Base-by-base conservation (phyloP, 2,113 vertebrate species). In the Xenopus laevis region DNA sequence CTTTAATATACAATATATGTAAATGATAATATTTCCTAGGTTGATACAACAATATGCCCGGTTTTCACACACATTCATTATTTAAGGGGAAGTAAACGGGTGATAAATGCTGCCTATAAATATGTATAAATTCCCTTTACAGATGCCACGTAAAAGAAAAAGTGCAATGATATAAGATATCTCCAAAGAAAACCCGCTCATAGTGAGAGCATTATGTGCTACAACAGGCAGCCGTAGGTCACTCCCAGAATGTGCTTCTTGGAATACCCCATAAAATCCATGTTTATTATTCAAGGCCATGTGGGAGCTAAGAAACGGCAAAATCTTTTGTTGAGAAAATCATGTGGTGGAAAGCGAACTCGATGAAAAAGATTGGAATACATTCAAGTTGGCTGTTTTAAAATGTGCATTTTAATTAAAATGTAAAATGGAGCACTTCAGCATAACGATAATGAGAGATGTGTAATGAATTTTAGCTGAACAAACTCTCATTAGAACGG, bases 331-430 rank as follows among this genome's bases (percentile, higher is more conserved):
- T 77, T 77, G 64, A 77, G 70, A 77, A 77, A 77, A 70, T 68
- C 74, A 70, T 70, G 60, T 16, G 17, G 60, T 61, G 47, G 59
- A 68, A 55, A 77, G 74, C 58, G 53, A 77, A 77, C 47, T 68
- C 57, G 53, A 57, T 63, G 59, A 64, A 64, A 77, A 64, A 77
- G 66, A 57, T 47, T 70, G 59, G 66, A 69, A 69, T 70, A 68
- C 66, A 64, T 77, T 69, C 66, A 77, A 77, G 66, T 70, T 77
- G 67, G 74, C 74, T 64, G 74, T 7, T 75, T 87, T 84, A 53
- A 85, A 84, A 83, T 80, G 79, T 82, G 79, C 77, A 82, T 89
- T 85, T 87, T 85, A 87, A 87, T 88, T 84, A 84, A 80, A 81
- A 61, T 82, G 83, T 77, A 82, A 83, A 83, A 74, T 81, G 78